phyloP scores from a whole-genome alignment of 2,888 invertebrate genomes.

The Hecatera dysodea region DNA sequence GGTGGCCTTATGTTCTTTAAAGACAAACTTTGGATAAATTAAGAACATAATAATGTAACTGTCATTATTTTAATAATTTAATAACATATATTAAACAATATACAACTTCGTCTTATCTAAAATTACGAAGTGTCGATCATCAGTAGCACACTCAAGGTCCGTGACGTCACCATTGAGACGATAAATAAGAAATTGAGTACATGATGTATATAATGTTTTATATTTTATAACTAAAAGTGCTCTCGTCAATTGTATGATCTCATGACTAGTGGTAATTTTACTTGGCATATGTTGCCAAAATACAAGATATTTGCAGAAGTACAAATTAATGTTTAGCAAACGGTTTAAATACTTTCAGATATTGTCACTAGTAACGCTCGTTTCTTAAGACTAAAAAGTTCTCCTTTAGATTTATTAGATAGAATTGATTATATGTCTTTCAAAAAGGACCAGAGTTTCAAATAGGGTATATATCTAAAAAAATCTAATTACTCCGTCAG shows the following conservation, averaged over 20 bases:
- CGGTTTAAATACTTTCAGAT: neutral
- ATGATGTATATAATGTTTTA: constrained; percentile 6
- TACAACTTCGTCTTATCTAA: constrained; percentile 26
- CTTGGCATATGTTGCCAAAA: neutral
- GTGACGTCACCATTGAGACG: constrained; percentile 16
- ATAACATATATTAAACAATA: constrained; percentile 10
- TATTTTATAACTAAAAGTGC: constrained; percentile 8
- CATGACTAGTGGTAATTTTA: constrained; percentile 42
- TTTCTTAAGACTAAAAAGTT: no score
- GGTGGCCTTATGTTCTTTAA: no score
- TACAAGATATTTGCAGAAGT: neutral
- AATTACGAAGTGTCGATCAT: constrained; percentile 12
- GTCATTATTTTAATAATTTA: neutral
- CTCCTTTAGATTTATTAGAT: no score
- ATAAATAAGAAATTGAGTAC: constrained; percentile 17
- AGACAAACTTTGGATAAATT: no score
- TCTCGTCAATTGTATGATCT: constrained; percentile 39
- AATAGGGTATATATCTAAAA: no score
- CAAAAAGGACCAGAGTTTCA: no score
- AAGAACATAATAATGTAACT: neutral
- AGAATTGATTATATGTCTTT: no score
- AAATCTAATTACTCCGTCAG: no score
- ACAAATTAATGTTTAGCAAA: no score
- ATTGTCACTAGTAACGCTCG: no score
- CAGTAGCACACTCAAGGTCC: constrained; percentile 33